Percentiles rank a stretch among this genome's conserved stretches.
These are phyloP conservation scores for Pomacea maculata DNA, from an alignment of 1,140 invertebrate species.

Conservation along the genomic window DNA sequence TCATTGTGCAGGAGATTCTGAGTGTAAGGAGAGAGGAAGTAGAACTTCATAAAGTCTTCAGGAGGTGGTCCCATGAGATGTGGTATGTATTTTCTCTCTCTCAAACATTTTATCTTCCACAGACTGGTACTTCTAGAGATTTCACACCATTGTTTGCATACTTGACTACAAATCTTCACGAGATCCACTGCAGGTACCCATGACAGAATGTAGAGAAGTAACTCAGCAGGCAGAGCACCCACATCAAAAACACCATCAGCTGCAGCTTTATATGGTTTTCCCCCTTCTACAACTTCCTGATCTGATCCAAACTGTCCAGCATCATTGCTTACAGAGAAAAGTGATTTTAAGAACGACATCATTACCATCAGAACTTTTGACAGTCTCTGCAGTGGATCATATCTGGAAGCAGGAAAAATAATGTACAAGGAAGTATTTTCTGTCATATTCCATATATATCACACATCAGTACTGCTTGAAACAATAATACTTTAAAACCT, in stretches of 20 bases:
- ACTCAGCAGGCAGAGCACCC: background rate
- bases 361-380: no score
- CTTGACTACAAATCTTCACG: background rate
- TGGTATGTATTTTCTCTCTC: constrained; percentile 3
- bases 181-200: constrained; percentile 7
- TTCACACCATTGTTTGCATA: constrained; percentile 1
- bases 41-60: background rate
- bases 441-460: no score
- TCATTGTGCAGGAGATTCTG: constrained; percentile 9
- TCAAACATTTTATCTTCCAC: background rate
- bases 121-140: background rate
- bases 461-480: no score
- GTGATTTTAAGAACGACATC: no score
- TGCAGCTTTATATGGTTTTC: no score
- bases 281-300: no score
- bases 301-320: no score
- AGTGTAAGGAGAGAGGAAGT: constrained; percentile 10
- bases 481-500: no score
- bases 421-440: no score
- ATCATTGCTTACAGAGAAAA: no score
- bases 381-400: no score
- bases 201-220: background rate
- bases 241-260: background rate
- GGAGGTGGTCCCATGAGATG: background rate
- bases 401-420: no score